Evolutionary conservation across 2,888 invertebrate species (phyloP), one percentile per base, ranked within the genome.

Genomic region (Tetanocera ferruginea): DNA sequence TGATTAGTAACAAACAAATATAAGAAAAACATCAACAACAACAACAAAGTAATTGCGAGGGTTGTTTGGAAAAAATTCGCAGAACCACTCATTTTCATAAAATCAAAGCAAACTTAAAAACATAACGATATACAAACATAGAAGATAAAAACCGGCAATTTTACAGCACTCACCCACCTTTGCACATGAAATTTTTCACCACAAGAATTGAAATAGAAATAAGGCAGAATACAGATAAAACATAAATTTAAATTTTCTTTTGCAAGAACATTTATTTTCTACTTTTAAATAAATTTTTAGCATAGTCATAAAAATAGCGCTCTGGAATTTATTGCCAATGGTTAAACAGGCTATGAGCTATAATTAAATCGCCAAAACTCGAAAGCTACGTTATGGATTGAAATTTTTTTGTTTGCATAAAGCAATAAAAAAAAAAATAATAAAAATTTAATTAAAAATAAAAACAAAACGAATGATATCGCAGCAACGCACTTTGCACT

Each of bases 401-500:
- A 9, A 55, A 55, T 55, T 55, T 3, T 23, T 55, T 19, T 55
- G 23, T 55, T 19, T 55, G 23, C 55, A 8, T 9, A 55, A 55
- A 55, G 23, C n/a, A 55, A 55, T 55, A 19, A 23, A n/a, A 31
- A 31, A 31, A 31, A 5, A 43, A 43, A 11, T 43, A 43, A 43
- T 43, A 2, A 55, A 55, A 19, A 19, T 19, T 55, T 2, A 55
- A 8, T 55, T 19, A 52, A 52, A 5, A 52, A 52, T 14, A 55
- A 55, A 6, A 55, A 1, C 78, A 78, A 83, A 84, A 80, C 81
- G 81, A 80, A 83, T 75, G 80, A 80, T 52, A 28, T 78, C 75
- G 76, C 84, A 82, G 84, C 83, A 86, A 87, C 85, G 87, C 88
- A 88, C 87, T 87, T 87, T 87, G 89, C 89, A 89, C 89, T 87